phyloP scores from a whole-genome alignment of 2,888 invertebrate genomes.

The Dasypogon diadema region DNA sequence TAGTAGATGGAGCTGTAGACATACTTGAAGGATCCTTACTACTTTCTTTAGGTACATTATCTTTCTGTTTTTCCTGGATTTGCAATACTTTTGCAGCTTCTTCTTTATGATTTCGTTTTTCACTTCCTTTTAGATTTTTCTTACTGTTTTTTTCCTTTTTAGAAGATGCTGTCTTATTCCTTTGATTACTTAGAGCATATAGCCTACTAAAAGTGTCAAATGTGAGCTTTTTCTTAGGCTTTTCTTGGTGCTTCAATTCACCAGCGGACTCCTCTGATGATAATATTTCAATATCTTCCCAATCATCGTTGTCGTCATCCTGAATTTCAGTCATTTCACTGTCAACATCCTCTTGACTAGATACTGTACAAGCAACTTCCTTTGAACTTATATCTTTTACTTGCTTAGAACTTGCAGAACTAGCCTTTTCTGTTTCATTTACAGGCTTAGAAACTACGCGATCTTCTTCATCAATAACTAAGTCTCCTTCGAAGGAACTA shows the following conservation, averaged over 20 bases:
- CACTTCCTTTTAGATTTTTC: not conserved
- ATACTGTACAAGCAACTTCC: not conserved
- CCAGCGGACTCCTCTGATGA: not conserved
- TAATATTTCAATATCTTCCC: conserved; percentile 63
- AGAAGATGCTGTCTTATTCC: not conserved
- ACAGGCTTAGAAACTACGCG: not conserved
- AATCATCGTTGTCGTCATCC: conserved; percentile 61
- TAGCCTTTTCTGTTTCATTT: too few species aligned
- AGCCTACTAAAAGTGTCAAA: conserved; percentile 59
- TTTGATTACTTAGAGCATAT: conserved; percentile 54
- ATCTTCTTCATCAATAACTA: conserved; percentile 49
- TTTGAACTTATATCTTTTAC: not conserved
- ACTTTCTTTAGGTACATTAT: not conserved
- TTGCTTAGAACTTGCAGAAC: not conserved
- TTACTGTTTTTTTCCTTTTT: conserved; percentile 26
- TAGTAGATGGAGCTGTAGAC: not conserved
- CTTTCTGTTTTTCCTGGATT: not conserved
- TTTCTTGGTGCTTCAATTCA: conserved; percentile 48
- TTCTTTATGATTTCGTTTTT: not conserved
- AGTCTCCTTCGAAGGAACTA: conserved; percentile 27
- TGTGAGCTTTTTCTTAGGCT: conserved; percentile 58
- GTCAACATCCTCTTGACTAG: not conserved
- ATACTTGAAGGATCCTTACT: not conserved
- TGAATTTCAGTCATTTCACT: not conserved
- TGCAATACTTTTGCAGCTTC: not conserved